phyloP scores from a whole-genome alignment of 2,113 vertebrate genomes.

The Lagopus muta region DNA sequence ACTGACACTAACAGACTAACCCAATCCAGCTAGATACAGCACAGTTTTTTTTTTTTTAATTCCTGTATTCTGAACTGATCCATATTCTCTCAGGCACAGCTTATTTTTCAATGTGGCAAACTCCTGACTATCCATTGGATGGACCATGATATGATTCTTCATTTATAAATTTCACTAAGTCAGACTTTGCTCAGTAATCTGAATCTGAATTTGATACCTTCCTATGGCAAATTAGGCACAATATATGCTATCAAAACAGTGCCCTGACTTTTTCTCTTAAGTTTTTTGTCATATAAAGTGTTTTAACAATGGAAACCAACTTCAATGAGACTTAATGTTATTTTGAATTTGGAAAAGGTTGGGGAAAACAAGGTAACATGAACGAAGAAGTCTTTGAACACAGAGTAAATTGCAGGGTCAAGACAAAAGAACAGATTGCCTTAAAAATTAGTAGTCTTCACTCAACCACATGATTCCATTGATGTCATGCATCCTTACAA shows the following conservation, averaged over 20 bases:
- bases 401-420: constrained; percentile 26
- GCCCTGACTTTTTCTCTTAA: neutral
- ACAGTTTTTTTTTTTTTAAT: no score
- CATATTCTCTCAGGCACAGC: neutral
- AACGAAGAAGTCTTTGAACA: constrained; percentile 12
- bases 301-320: neutral
- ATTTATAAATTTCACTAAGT: neutral
- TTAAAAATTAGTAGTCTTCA: constrained; percentile 36
- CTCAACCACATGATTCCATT: neutral
- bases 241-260: neutral
- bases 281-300: neutral
- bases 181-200: neutral
- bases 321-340: neutral
- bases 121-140: neutral
- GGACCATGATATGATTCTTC: neutral
- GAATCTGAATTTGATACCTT: neutral
- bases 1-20: neutral
- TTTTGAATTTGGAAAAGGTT: neutral
- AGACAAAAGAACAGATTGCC: constrained; percentile 4
- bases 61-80: neutral
- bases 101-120: neutral
- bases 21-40: neutral
- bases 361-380: neutral
- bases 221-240: neutral
- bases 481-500: neutral